Base-by-base conservation (phyloP, 2,113 vertebrate species). In the Gopherus evgoodei region DNA sequence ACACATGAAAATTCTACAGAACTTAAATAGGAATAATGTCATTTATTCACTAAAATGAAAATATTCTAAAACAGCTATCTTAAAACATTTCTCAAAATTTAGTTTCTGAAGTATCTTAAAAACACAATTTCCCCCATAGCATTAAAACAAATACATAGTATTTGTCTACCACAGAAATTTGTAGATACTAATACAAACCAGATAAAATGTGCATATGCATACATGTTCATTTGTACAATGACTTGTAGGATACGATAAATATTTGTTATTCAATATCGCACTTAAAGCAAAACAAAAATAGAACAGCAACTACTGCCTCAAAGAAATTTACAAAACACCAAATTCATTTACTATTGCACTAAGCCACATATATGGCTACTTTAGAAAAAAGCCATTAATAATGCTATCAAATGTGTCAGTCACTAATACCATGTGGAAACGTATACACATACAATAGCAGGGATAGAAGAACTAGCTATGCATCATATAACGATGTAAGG, bases 1-100 rank as follows among this genome's bases (percentile, higher is more conserved):
- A 3, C 4, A 8, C 6, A 79, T 2, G 87, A 31, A 86, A 88
- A 35, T 49, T 38, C 80, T 72, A 72, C 6, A 79, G 50, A 92
- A 90, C 75, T 90, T 87, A 72, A 72, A 83, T 96, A 65, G 86
- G 25, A 83, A 95, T 94, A 91, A 75, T 16, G 4, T 35, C 22
- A 86, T 38, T 91, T 76, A 76, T 24, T 21, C n/a, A 38, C n/a
- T 21, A 72, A 38, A 72, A 22, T 22, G 35, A 72, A n/a, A 38
- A 22, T 38, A 22, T 38, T 22, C 42, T 29, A 27, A 47, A 78
- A 78, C 47, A 27, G 21, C 38, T 25, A 42, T 76, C 22, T 76
- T 44, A 44, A 76, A 75, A 6, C 42, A 25, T 47, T 29, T 78
- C 65, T 78, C 13, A 47, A 47, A 47, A 78, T 78, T 78, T 78